A percentile compares a stretch with the other conserved stretches of the same genome.
Conservation (phyloP, 2,888 invertebrate species). For the Eretmocerus hayati region DNA sequence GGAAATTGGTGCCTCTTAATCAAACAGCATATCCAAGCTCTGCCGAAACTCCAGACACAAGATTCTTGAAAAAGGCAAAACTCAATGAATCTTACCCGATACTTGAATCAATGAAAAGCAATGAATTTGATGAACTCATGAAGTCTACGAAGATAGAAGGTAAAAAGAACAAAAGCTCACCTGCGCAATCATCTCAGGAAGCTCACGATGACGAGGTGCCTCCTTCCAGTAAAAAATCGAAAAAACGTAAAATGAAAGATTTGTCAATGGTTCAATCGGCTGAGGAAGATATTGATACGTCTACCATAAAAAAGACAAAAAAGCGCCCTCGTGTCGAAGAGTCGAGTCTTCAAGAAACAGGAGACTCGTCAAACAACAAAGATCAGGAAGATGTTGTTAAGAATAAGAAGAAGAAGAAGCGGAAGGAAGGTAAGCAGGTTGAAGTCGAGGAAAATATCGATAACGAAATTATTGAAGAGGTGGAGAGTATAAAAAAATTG, state of each 20-base stretch:
- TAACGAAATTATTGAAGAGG: background rate
- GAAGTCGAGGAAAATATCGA: background rate
- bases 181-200: background rate
- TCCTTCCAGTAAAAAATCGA: constrained; percentile 18
- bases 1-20: constrained; percentile 16
- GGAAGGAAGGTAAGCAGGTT: background rate
- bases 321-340: constrained; percentile 16
- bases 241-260: constrained; percentile 26
- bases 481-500: background rate
- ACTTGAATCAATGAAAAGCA: constrained; percentile 20
- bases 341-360: constrained; percentile 13
- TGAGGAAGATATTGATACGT: constrained; percentile 10
- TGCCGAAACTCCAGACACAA: constrained; percentile 29
- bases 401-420: constrained; percentile 9
- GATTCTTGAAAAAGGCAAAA: constrained; percentile 34
- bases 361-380: too few relatives aligned
- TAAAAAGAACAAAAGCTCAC: background rate
- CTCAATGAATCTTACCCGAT: constrained; percentile 34
- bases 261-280: constrained; percentile 2
- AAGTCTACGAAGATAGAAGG: constrained; percentile 10
- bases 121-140: constrained; percentile 7
- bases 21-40: constrained; percentile 1
- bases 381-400: background rate
- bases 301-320: constrained; percentile 1
- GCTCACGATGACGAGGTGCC: background rate